Conservation (phyloP, 2,888 invertebrate genomes). For the Itoplectis maculator region DNA sequence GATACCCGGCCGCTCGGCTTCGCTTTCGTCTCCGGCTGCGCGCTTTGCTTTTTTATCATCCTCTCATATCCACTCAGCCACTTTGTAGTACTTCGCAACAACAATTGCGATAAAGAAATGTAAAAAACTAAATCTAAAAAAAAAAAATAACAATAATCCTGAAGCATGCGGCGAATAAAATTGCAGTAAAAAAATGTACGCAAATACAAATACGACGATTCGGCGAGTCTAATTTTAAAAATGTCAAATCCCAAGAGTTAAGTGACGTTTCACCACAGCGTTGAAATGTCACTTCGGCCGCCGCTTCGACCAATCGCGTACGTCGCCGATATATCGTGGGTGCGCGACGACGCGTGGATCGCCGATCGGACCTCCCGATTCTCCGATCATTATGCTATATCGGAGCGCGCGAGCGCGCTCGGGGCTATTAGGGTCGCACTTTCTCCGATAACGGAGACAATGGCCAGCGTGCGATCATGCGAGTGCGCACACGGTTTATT, state of each 20-base stretch:
- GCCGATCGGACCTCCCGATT: conserved; percentile 76
- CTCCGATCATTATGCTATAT: conserved; percentile 77
- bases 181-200: too few relatives aligned
- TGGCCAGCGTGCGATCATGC: conserved; percentile 69
- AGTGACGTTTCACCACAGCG: too few relatives aligned
- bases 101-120: not conserved
- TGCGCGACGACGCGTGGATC: conserved; percentile 71
- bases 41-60: not conserved
- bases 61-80: not conserved
- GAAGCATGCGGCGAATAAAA: too few relatives aligned
- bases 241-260: too few relatives aligned
- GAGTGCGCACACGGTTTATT: conserved; percentile 62
- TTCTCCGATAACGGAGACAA: conserved; percentile 77
- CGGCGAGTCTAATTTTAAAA: too few relatives aligned
- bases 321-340: conserved; percentile 65
- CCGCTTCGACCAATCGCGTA: too few relatives aligned
- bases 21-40: not conserved
- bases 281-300: too few relatives aligned
- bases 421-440: conserved; percentile 81
- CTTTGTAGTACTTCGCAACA: not conserved
- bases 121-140: not conserved
- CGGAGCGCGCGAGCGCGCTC: conserved; percentile 51
- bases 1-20: not conserved
- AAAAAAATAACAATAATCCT: not conserved
- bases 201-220: too few relatives aligned